These are phyloP conservation scores for Listrodromus nycthemerus DNA, from an alignment of 2,888 invertebrate species.

Conservation along the genomic window DNA sequence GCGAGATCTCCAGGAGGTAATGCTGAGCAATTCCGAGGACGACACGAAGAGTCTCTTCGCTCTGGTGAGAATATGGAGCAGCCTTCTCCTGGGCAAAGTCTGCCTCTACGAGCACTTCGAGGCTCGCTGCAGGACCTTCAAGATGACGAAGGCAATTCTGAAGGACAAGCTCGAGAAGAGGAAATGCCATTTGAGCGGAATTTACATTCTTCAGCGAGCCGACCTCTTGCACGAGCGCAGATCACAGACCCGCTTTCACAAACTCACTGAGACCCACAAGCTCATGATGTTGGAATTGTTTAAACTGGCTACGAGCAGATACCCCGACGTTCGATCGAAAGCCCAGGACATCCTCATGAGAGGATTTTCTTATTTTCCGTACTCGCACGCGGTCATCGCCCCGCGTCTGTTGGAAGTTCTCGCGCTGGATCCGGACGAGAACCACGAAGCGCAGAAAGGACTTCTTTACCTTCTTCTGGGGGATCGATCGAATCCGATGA, in stretches of 20 bases:
- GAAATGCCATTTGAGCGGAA: constrained; percentile 85
- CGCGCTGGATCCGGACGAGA: constrained; percentile 86
- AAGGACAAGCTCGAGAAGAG: constrained; percentile 88
- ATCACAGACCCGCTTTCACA: constrained; percentile 83
- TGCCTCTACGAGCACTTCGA: constrained; percentile 87
- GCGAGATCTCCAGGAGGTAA: constrained; percentile 87
- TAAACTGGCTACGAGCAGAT: constrained; percentile 88
- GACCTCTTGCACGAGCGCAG: constrained; percentile 79
- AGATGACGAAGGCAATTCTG: constrained; percentile 87
- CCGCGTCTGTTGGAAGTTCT: constrained; percentile 88
- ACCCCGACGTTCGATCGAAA: constrained; percentile 88
- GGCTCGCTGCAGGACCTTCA: constrained; percentile 88
- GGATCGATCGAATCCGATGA: constrained; percentile 88
- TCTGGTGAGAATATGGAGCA: constrained; percentile 88
- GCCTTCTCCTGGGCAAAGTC: constrained; percentile 86
- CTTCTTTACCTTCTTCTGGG: constrained; percentile 91
- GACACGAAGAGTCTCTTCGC: constrained; percentile 91
- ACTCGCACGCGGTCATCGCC: constrained; percentile 89
- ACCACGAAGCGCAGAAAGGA: constrained; percentile 92
- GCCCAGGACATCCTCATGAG: constrained; percentile 89
- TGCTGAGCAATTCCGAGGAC: constrained; percentile 90
- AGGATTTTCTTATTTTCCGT: constrained; percentile 88
- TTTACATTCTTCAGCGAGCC: constrained; percentile 73
- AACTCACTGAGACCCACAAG: constrained; percentile 87
- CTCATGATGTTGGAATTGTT: constrained; percentile 88